Evolutionary conservation across 1,140 invertebrate genomes (phyloP), one percentile per base, ranked within the genome.

Genomic region (Drosophila orena): DNA sequence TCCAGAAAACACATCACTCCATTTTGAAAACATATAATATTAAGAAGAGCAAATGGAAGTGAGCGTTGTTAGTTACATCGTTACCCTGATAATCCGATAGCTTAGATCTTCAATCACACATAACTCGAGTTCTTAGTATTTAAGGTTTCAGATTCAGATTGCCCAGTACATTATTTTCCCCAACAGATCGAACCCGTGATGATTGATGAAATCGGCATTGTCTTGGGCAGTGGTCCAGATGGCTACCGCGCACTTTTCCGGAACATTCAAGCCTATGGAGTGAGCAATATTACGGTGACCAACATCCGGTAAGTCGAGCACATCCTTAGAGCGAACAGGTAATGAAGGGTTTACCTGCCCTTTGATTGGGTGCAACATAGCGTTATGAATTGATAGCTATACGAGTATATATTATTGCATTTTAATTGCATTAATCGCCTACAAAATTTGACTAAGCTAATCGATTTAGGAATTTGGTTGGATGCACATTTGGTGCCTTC

Each of bases 141-240:
- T 30, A 30, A n/a, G n/a, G n/a, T n/a, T n/a, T n/a, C n/a, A n/a
- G n/a, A n/a, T 7, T 30, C 27, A 30, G 6, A 30, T 30, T 6
- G 27, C 27, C 27, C 27, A 7, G 27, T 14, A 12, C 27, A 7
- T 30, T 38, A 14, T 12, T 7, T 24, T 14, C 8, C 10, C 14
- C 22, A 1, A 27, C 56, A 95, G 93, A 94, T 95, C 0, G 96
- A 97, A 73, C 95, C 96, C 0, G 95, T 97, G 47, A 90, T 96
- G 4, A 95, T 97, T 11, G 96, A 97, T 90, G 96, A 97, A 91
- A 94, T 97, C 40, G 95, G 96, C n/a, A 96, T 97, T 46, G 93
- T 96, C 0, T 91, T 97, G 43, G 96, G 96, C 44, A 94, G 93
- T 6, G 96, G 96, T 0, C 95, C 96, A 0, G 95, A 97, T 89